A percentile compares a stretch with the other conserved stretches of the same genome.
These are phyloP conservation scores for Drosophila monieri DNA, from an alignment of 2,888 invertebrate species.

Conservation along the genomic window DNA sequence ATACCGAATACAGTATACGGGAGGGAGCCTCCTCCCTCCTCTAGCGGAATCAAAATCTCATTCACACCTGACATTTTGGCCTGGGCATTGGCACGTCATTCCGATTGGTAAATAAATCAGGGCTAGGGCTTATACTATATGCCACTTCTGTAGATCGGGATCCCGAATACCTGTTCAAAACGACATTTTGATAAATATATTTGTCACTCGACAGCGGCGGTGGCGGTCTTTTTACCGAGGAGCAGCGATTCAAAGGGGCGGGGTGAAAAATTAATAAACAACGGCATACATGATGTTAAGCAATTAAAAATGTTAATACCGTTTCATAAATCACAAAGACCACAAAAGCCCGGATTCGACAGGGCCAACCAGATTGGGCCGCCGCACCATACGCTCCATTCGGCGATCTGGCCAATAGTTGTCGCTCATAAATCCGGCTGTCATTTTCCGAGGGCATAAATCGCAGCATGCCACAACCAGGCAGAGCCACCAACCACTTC, in stretches of 20 bases:
- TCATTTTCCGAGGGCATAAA: conserved; percentile 58
- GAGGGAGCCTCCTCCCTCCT: neutral
- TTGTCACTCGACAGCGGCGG: conserved; percentile 65
- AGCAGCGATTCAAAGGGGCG: conserved; percentile 37
- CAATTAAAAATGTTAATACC: conserved; percentile 83
- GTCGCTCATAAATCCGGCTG: conserved; percentile 74
- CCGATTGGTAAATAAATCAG: conserved; percentile 55
- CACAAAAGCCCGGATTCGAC: conserved; percentile 49
- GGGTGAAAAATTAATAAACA: conserved; percentile 81
- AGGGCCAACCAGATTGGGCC: conserved; percentile 67
- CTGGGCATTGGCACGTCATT: conserved; percentile 48
- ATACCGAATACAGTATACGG: neutral
- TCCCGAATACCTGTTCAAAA: conserved; percentile 64
- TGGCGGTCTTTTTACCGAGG: neutral
- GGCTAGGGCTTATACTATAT: conserved; percentile 14
- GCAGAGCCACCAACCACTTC: conserved; percentile 19
- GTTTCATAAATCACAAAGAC: conserved; percentile 78
- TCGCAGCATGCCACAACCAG: conserved; percentile 51
- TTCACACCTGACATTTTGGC: conserved; percentile 47
- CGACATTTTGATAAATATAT: conserved; percentile 79
- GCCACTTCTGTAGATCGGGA: conserved; percentile 25
- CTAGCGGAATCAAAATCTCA: conserved; percentile 6
- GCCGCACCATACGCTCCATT: conserved; percentile 36
- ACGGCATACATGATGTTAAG: conserved; percentile 81
- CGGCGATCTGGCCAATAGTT: conserved; percentile 70